A percentile compares a stretch with the other conserved stretches of the same genome.
phyloP scores from a whole-genome alignment of 2,113 vertebrate genomes.

The Gymnobelideus leadbeateri region DNA sequence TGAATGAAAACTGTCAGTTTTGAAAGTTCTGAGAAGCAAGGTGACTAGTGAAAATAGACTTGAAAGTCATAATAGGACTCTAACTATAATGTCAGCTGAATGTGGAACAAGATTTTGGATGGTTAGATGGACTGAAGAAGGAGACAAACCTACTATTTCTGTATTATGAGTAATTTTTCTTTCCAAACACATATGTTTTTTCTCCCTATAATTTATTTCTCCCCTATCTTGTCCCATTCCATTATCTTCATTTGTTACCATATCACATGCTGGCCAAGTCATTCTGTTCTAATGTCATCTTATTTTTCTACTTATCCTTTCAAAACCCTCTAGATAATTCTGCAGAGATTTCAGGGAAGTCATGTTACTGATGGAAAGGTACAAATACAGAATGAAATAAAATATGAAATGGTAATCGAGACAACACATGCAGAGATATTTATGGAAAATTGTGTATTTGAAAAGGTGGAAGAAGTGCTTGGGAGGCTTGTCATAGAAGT shows the following conservation, averaged over 20 bases:
- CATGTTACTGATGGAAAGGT: constrained; percentile 37
- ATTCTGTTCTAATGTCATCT: constrained; percentile 40
- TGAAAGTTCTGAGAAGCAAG: constrained; percentile 44
- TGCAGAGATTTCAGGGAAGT: constrained; percentile 56
- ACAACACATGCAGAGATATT: background rate
- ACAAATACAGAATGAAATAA: constrained; percentile 51
- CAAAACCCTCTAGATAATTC: constrained; percentile 51
- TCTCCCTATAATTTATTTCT: constrained; percentile 57
- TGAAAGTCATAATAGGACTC: constrained; percentile 60
- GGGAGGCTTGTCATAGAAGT: constrained; percentile 4
- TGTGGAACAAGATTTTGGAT: constrained; percentile 63
- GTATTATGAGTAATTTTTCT: constrained; percentile 37
- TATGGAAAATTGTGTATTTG: constrained; percentile 13
- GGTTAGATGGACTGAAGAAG: constrained; percentile 50
- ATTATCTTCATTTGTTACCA: constrained; percentile 23
- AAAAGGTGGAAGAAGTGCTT: constrained; percentile 37
- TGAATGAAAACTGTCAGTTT: constrained; percentile 63
- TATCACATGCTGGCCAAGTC: constrained; percentile 35
- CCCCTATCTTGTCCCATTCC: constrained; percentile 26
- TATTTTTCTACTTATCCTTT: constrained; percentile 38
- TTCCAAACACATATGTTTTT: constrained; percentile 17
- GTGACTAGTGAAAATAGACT: constrained; percentile 31
- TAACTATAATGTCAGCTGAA: constrained; percentile 53
- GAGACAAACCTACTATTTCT: constrained; percentile 41
- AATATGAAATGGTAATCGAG: constrained; percentile 52